Evolutionary conservation across 2,113 vertebrate species (phyloP).

Genomic region (Centrocercus urophasianus): DNA sequence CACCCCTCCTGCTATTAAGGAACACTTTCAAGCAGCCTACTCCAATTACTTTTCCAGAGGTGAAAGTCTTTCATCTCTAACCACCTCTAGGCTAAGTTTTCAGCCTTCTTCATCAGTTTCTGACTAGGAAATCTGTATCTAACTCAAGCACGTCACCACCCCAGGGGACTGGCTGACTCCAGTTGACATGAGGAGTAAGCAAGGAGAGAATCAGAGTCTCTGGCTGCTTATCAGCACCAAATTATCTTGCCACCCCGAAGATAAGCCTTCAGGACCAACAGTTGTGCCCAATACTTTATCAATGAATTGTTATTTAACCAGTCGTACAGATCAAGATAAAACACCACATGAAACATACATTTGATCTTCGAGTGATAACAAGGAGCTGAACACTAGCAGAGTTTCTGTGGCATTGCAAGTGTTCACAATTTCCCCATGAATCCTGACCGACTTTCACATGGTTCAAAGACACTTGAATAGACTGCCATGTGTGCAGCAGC

Average conservation of each 20-base stretch:
- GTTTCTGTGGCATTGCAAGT: not conserved
- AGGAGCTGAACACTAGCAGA: not conserved
- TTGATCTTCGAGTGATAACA: not conserved
- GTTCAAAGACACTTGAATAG: not conserved
- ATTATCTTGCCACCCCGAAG: not conserved
- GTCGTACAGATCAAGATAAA: not conserved
- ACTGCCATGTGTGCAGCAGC: not conserved
- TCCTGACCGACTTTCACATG: not conserved
- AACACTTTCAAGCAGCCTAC: not conserved
- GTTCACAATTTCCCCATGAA: not conserved
- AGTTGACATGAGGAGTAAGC: not conserved
- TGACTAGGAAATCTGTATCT: not conserved
- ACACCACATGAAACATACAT: not conserved
- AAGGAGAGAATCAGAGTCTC: not conserved
- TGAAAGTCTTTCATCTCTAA: not conserved
- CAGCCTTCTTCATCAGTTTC: not conserved
- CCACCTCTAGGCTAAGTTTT: not conserved
- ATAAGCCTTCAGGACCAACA: not conserved
- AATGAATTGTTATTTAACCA: not conserved
- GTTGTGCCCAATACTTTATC: not conserved
- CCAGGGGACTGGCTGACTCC: accelerated
- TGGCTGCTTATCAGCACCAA: accelerated
- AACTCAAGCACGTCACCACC: not conserved
- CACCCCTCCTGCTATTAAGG: not conserved
- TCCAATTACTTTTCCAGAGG: not conserved